Percentiles rank a stretch among this genome's conserved stretches.
phyloP scores from a whole-genome alignment of 2,113 vertebrate genomes.

The Cyphomyrus discorhynchus region DNA sequence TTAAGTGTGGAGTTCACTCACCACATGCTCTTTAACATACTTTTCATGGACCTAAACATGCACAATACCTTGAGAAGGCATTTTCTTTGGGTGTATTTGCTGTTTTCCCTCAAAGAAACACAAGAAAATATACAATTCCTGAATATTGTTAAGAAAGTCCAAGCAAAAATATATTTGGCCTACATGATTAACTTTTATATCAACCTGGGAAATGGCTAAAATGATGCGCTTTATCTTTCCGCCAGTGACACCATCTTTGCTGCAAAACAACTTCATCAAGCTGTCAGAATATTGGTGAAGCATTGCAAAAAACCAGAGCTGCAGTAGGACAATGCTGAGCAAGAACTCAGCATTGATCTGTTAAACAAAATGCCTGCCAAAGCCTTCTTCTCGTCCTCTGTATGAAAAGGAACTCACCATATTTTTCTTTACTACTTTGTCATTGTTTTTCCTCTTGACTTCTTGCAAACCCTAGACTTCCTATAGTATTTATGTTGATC shows the following conservation, averaged over 20 bases:
- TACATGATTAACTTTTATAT: background rate
- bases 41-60: background rate
- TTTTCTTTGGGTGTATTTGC: background rate
- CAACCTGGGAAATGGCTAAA: background rate
- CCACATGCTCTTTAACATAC: background rate
- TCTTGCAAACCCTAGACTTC: background rate
- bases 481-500: background rate
- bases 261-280: background rate
- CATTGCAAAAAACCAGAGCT: background rate
- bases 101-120: background rate
- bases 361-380: background rate
- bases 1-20: background rate
- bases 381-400: background rate
- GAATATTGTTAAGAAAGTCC: background rate
- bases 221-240: background rate
- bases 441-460: background rate
- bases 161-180: background rate
- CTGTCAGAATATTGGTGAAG: background rate
- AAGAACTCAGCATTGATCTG: background rate
- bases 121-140: background rate
- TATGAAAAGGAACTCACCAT: background rate
- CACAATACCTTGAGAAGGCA: background rate
- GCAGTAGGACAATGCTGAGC: background rate
- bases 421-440: background rate
- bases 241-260: background rate